Conservation (phyloP, 2,797 vertebrate genomes). For the Erpetoichthys calabaricus region DNA sequence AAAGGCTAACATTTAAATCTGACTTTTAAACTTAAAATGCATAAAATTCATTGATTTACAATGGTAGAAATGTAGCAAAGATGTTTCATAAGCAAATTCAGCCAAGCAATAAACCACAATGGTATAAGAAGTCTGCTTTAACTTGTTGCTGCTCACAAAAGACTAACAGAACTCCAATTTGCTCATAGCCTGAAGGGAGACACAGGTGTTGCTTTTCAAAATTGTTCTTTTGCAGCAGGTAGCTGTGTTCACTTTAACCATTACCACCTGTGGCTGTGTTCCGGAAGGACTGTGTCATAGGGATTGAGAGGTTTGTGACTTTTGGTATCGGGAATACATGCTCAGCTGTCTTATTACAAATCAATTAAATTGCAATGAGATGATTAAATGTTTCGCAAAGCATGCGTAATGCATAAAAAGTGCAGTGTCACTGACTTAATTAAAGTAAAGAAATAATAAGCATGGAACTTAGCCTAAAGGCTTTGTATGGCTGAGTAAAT, state of each 20-base stretch:
- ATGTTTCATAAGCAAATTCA: not conserved
- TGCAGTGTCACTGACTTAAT: constrained; percentile 4
- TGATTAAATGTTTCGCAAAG: constrained; percentile 8
- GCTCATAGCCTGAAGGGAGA: constrained; percentile 23
- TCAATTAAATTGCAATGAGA: constrained; percentile 27
- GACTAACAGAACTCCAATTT: constrained; percentile 28
- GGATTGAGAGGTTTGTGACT: not conserved
- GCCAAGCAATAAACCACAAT: constrained; percentile 22
- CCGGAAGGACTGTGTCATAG: not conserved
- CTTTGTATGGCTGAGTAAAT: too few relatives aligned
- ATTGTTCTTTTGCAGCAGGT: constrained; percentile 43
- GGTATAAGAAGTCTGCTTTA: constrained; percentile 21
- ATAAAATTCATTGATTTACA: too few relatives aligned
- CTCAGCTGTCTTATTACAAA: constrained; percentile 32
- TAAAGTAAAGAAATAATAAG: constrained; percentile 8
- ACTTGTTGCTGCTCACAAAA: constrained; percentile 21
- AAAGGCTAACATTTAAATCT: too few relatives aligned
- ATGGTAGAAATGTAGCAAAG: not conserved
- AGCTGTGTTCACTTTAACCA: constrained; percentile 33
- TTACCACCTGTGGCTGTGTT: constrained; percentile 31
- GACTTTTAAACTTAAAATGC: too few relatives aligned
- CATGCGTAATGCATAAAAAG: constrained; percentile 5
- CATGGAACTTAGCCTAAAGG: constrained; percentile 6
- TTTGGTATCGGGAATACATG: constrained; percentile 8
- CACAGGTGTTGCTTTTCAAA: constrained; percentile 13